A percentile compares a stretch with the other conserved stretches of the same genome.
phyloP scores from a whole-genome alignment of 1,140 invertebrate genomes.

The Drosophila kepulauana region DNA sequence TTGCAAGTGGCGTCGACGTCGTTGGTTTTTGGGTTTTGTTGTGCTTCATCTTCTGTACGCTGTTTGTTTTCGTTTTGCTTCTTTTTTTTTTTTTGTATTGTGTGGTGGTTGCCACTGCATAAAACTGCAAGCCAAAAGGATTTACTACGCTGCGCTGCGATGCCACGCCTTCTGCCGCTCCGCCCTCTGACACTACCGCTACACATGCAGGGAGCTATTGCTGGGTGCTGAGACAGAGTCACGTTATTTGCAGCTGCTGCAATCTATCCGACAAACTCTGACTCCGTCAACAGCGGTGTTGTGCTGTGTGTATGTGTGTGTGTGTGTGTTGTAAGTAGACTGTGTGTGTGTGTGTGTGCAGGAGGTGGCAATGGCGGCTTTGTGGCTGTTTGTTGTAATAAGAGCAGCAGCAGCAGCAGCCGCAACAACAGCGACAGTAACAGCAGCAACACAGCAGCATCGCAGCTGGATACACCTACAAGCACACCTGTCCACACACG shows the following conservation, averaged over 20 bases:
- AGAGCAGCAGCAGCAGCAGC: slow-evolving; percentile 25
- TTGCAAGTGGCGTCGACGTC: slow-evolving; percentile 26
- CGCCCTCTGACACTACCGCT: slow-evolving; percentile 33
- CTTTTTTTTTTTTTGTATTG: slow-evolving; percentile 19
- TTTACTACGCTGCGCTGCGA: slow-evolving; percentile 50
- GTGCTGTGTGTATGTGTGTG: slow-evolving; percentile 12
- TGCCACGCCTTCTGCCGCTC: slow-evolving; percentile 23
- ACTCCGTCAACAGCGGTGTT: slow-evolving; percentile 30
- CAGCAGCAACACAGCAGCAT: neutral
- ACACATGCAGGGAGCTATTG: slow-evolving; percentile 49
- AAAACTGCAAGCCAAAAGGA: slow-evolving; percentile 71
- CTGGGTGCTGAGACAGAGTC: slow-evolving; percentile 68
- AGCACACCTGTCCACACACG: slow-evolving; percentile 4
- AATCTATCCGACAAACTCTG: slow-evolving; percentile 68
- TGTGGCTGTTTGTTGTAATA: slow-evolving; percentile 70
- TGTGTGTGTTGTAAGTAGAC: slow-evolving; percentile 14
- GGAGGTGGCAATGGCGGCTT: slow-evolving; percentile 53
- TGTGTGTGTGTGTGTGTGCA: slow-evolving; percentile 14
- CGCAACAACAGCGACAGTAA: neutral
- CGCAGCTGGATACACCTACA: slow-evolving; percentile 2
- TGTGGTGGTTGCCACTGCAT: slow-evolving; percentile 51
- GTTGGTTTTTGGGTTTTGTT: slow-evolving; percentile 22
- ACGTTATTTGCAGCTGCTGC: slow-evolving; percentile 83
- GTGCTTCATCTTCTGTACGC: slow-evolving; percentile 1
- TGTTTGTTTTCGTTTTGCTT: slow-evolving; percentile 33